phyloP scores from a whole-genome alignment of 2,888 invertebrate genomes.

The Sericinus montela region DNA sequence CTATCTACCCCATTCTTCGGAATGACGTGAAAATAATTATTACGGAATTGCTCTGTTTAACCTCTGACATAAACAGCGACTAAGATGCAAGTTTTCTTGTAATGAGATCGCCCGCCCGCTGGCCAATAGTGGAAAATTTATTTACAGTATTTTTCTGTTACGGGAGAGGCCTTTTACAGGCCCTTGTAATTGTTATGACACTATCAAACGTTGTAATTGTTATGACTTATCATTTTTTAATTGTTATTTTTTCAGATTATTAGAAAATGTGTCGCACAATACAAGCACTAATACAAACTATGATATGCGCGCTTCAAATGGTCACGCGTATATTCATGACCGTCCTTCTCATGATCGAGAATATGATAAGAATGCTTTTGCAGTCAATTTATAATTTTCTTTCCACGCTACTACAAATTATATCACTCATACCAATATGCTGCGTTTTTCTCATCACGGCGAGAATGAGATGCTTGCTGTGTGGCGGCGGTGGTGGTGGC shows the following conservation, averaged over 20 bases:
- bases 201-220: too few species aligned
- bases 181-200: too few species aligned
- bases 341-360: constrained; percentile 60
- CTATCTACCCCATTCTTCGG: too few species aligned
- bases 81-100: too few species aligned
- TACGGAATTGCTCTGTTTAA: too few species aligned
- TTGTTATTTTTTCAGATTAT: not conserved
- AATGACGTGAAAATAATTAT: too few species aligned
- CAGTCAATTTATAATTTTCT: constrained; percentile 63
- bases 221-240: too few species aligned
- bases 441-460: constrained; percentile 54
- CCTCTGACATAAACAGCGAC: too few species aligned
- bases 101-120: too few species aligned
- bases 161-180: too few species aligned
- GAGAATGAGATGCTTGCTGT: constrained; percentile 55
- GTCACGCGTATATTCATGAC: constrained; percentile 63
- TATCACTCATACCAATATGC: constrained; percentile 62
- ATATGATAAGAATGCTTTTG: constrained; percentile 55
- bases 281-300: constrained; percentile 45
- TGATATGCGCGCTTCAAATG: constrained; percentile 62
- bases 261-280: constrained; percentile 60
- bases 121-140: too few species aligned
- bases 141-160: too few species aligned
- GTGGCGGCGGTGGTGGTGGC: constrained; percentile 58
- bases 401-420: constrained; percentile 57